These are phyloP conservation scores for Pristionchus exspectatus DNA, from an alignment of 2,888 invertebrate genomes.

Conservation along the genomic window DNA sequence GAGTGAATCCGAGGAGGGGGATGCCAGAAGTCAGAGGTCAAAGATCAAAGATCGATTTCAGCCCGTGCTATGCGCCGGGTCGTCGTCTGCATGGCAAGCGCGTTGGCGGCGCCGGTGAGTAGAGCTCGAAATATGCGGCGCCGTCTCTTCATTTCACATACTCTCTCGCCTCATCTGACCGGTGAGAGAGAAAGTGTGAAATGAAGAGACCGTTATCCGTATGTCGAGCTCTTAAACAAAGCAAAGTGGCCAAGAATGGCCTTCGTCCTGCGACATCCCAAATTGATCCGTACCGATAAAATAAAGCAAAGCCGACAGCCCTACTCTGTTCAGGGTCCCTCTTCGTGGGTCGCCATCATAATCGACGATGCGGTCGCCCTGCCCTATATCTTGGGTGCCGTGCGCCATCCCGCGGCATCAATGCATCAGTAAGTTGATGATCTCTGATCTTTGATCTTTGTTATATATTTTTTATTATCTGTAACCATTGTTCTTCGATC, in stretches of 20 bases:
- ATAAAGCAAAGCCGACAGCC: background rate
- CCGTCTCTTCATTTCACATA: background rate
- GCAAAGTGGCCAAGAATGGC: too few relatives aligned
- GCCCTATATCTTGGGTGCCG: background rate
- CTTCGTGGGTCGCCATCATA: background rate
- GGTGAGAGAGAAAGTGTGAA: background rate
- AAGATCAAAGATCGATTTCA: constrained; percentile 30
- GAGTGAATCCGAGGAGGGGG: background rate
- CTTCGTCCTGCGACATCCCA: too few relatives aligned
- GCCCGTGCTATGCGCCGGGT: background rate
- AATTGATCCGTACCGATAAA: too few relatives aligned
- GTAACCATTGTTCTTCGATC: background rate
- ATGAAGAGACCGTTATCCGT: background rate
- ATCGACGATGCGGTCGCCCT: background rate
- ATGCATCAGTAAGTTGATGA: background rate
- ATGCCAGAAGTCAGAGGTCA: background rate
- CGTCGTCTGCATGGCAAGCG: background rate
- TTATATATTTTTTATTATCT: too few relatives aligned
- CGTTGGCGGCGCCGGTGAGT: background rate
- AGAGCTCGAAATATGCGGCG: background rate
- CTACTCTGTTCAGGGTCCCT: background rate
- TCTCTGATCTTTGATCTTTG: background rate
- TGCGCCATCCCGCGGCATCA: background rate
- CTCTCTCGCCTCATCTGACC: background rate
- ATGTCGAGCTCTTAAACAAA: too few relatives aligned